Percentiles rank a stretch among this genome's conserved stretches.
These are phyloP conservation scores for Brachionus rubens DNA, from an alignment of 1,140 invertebrate genomes.

Conservation along the genomic window DNA sequence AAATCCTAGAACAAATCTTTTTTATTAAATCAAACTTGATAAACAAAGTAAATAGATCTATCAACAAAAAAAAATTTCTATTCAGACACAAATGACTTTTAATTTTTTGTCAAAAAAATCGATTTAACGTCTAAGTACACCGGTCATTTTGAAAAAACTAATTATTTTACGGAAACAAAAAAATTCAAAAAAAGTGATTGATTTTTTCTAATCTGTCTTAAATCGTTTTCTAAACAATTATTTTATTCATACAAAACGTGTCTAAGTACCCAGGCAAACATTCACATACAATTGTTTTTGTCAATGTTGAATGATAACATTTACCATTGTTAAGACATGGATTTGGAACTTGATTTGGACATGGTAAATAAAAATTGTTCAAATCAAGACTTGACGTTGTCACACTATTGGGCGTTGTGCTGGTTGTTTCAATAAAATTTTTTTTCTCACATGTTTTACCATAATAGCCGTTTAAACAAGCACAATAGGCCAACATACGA, in stretches of 20 bases:
- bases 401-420: not conserved
- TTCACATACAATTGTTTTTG: not conserved
- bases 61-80: too few species aligned
- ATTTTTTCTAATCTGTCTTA: too few species aligned
- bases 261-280: not conserved
- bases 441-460: not conserved
- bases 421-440: not conserved
- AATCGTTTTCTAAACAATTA: not conserved
- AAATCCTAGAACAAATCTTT: too few species aligned
- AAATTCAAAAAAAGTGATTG: too few species aligned
- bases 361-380: not conserved
- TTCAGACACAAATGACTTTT: too few species aligned
- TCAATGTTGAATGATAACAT: not conserved
- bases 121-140: too few species aligned
- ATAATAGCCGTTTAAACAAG: not conserved
- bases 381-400: not conserved
- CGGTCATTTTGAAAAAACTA: too few species aligned
- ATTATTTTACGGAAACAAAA: too few species aligned
- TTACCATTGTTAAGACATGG: conserved; percentile 15
- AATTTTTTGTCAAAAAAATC: too few species aligned
- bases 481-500: not conserved
- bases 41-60: too few species aligned
- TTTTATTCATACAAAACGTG: not conserved
- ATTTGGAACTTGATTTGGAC: not conserved
- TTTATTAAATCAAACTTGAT: too few species aligned